Evolutionary conservation across 2,888 invertebrate genomes (phyloP).

Genomic region (Heliconius charithonia): DNA sequence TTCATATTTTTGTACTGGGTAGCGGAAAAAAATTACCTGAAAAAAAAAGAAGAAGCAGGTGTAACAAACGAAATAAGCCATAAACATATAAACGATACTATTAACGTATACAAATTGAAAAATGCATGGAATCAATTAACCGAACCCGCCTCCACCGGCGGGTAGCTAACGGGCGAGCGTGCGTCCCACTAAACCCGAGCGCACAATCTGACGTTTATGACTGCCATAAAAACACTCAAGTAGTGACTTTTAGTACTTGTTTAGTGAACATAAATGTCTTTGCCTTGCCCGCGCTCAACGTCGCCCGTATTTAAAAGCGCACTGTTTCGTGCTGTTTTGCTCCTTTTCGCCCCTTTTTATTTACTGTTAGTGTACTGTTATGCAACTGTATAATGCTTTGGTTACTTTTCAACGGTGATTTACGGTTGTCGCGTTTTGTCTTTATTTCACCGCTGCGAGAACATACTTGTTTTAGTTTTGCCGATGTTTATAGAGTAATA

Average conservation of each 20-base stretch:
- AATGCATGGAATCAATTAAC: constrained; percentile 74
- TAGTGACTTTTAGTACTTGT: constrained; percentile 85
- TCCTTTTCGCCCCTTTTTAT: constrained; percentile 79
- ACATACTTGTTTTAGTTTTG: constrained; percentile 71
- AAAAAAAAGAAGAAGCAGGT: constrained; percentile 60
- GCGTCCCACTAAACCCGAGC: constrained; percentile 73
- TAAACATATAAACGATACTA: constrained; percentile 60
- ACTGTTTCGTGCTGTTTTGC: constrained; percentile 80
- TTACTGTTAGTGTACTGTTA: constrained; percentile 80
- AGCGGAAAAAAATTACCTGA: constrained; percentile 63
- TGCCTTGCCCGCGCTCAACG: constrained; percentile 81
- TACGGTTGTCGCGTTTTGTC: constrained; percentile 78
- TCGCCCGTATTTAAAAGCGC: constrained; percentile 83
- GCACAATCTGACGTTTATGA: constrained; percentile 85
- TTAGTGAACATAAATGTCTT: constrained; percentile 85
- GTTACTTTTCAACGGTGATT: constrained; percentile 81
- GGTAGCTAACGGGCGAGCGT: constrained; percentile 48
- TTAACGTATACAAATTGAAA: constrained; percentile 56
- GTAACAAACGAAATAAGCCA: constrained; percentile 59
- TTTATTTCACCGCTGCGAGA: constrained; percentile 75
- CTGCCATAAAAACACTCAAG: constrained; percentile 85
- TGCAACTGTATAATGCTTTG: constrained; percentile 82
- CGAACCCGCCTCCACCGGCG: constrained; percentile 53
- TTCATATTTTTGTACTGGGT: constrained; percentile 23
- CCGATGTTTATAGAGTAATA: constrained; percentile 55